Conservation (phyloP, 2,888 invertebrate species). For the Danaus chrysippus region DNA sequence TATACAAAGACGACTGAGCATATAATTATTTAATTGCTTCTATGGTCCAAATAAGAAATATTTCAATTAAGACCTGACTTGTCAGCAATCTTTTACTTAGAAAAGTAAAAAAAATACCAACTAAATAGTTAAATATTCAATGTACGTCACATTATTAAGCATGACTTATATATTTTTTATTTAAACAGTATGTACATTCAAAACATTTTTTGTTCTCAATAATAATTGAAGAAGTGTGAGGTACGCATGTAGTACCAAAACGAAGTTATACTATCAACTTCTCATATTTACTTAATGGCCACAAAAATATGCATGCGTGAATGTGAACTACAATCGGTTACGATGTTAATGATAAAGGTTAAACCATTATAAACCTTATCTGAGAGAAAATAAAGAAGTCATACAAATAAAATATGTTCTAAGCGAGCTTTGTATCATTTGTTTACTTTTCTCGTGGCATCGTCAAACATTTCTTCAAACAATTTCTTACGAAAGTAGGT, state of each 20-base stretch:
- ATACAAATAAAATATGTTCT: conserved; percentile 12
- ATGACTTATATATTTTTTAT: too few relatives aligned
- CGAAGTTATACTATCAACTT: conserved; percentile 7
- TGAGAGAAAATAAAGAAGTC: conserved; percentile 9
- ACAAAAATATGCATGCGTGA: conserved; percentile 37
- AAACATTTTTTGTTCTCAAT: neutral
- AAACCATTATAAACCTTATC: conserved; percentile 38
- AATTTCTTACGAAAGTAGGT: conserved; percentile 52
- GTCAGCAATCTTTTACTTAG: too few relatives aligned
- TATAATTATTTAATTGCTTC: too few relatives aligned
- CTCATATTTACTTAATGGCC: conserved; percentile 15
- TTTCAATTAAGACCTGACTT: too few relatives aligned
- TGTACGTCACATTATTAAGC: too few relatives aligned
- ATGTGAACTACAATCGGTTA: conserved; percentile 42
- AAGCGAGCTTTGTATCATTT: conserved; percentile 30
- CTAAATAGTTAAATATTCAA: too few relatives aligned
- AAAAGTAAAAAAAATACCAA: too few relatives aligned
- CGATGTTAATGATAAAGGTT: conserved; percentile 26
- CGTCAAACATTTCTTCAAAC: conserved; percentile 61
- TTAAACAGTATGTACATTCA: too few relatives aligned
- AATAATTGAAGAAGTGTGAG: neutral
- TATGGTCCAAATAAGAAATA: too few relatives aligned
- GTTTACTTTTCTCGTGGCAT: conserved; percentile 55
- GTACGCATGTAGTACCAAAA: neutral
- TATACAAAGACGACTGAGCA: too few relatives aligned